phyloP scores from a whole-genome alignment of 2,797 vertebrate species.

The Xiphophorus birchmanni region DNA sequence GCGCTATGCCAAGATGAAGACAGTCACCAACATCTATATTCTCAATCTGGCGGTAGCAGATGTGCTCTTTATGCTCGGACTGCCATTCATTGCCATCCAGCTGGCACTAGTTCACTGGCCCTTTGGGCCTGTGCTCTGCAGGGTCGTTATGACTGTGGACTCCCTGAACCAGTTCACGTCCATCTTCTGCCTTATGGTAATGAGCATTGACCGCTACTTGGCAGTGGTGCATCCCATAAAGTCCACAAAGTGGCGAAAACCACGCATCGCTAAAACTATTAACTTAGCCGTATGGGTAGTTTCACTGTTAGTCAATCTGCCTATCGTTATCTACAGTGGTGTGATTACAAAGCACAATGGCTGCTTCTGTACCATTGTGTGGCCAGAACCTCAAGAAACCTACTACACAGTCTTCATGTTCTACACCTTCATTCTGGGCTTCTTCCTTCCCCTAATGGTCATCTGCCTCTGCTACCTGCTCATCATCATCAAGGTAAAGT shows the following conservation, averaged over 20 bases:
- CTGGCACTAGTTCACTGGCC: constrained; percentile 95
- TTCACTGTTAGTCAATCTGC: constrained; percentile 93
- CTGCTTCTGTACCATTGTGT: constrained; percentile 92
- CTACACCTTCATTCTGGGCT: constrained; percentile 94
- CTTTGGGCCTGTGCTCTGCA: constrained; percentile 92
- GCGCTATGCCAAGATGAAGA: constrained; percentile 98
- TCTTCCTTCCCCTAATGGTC: constrained; percentile 92
- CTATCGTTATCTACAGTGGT: constrained; percentile 93
- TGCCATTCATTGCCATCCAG: constrained; percentile 96
- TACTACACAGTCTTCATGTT: constrained; percentile 97
- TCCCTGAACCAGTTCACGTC: constrained; percentile 98
- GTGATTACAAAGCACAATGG: constrained; percentile 86
- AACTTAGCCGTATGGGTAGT: constrained; percentile 91
- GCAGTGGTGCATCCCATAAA: constrained; percentile 96
- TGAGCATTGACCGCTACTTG: constrained; percentile 95
- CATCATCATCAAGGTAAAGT: constrained; percentile 95
- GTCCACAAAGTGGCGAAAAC: constrained; percentile 94
- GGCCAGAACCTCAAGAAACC: constrained; percentile 90
- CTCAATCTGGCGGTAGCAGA: constrained; percentile 96
- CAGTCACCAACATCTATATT: constrained; percentile 98
- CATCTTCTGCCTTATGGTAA: constrained; percentile 96
- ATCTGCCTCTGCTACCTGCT: constrained; percentile 97
- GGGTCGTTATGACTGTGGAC: constrained; percentile 94
- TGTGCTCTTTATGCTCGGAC: constrained; percentile 94
- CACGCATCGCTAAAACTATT: constrained; percentile 91